Evolutionary conservation across 2,113 vertebrate genomes (phyloP).

Genomic region (Chaetops frenatus): DNA sequence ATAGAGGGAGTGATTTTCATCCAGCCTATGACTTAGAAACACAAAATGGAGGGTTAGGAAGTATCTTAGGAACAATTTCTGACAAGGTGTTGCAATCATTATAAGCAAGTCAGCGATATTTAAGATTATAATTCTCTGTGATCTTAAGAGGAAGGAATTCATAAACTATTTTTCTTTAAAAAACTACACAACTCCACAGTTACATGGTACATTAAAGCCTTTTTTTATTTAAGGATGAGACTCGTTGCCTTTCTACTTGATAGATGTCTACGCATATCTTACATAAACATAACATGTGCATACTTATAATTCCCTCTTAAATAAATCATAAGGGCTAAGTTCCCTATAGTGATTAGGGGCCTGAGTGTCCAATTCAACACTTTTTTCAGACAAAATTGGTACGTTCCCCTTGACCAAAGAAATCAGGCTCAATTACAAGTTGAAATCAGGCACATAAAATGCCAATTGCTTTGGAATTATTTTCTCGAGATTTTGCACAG

Average conservation of each 20-base stretch:
- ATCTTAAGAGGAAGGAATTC: not conserved
- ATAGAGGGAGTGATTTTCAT: not conserved
- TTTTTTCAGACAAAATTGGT: not conserved
- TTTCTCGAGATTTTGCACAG: not conserved
- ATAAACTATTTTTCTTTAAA: not conserved
- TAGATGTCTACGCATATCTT: not conserved
- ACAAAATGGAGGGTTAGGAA: slow-evolving; percentile 33
- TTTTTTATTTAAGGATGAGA: not conserved
- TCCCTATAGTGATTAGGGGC: not conserved
- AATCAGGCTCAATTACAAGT: not conserved
- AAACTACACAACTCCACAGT: not conserved
- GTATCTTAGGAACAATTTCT: not conserved
- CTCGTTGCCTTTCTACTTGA: not conserved
- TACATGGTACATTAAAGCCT: not conserved
- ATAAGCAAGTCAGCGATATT: not conserved
- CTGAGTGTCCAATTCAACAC: not conserved
- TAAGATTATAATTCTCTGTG: not conserved
- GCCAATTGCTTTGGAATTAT: not conserved
- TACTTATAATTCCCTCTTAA: not conserved
- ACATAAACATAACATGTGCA: not conserved
- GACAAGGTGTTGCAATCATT: not conserved
- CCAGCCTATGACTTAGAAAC: not conserved
- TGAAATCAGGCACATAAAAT: not conserved
- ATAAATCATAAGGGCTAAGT: not conserved
- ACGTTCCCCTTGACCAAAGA: not conserved